phyloP scores from a whole-genome alignment of 2,113 vertebrate species.

The Craseonycteris thonglongyai region DNA sequence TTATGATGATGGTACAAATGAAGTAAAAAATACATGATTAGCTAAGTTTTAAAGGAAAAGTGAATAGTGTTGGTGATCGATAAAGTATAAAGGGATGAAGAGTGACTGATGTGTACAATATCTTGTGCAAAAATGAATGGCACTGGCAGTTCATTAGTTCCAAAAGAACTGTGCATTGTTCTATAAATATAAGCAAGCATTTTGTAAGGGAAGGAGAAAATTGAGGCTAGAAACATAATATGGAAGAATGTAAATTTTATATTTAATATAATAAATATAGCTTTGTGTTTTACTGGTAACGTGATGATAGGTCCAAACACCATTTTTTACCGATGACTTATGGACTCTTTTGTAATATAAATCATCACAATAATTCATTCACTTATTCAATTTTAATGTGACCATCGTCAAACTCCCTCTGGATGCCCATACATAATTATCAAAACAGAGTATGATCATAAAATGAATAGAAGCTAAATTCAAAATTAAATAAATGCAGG shows the following conservation, averaged over 20 bases:
- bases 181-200: neutral
- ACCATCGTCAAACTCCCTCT: slow-evolving; percentile 45
- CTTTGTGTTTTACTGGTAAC: neutral
- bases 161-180: neutral
- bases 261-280: slow-evolving; percentile 21
- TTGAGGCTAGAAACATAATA: neutral
- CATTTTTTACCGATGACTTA: slow-evolving; percentile 41
- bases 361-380: slow-evolving; percentile 50
- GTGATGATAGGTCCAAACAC: neutral
- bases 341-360: slow-evolving; percentile 45
- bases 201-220: neutral
- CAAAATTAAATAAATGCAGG: slow-evolving; percentile 66
- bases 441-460: slow-evolving; percentile 60
- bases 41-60: neutral
- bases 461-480: slow-evolving; percentile 65
- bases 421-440: slow-evolving; percentile 50
- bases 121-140: neutral
- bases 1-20: neutral
- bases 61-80: neutral
- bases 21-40: neutral
- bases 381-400: slow-evolving; percentile 69
- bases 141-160: neutral
- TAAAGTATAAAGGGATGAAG: neutral
- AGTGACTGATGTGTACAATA: neutral
- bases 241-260: slow-evolving; percentile 26